Conservation (phyloP, 2,888 invertebrate species). For the Cryptus armator region DNA sequence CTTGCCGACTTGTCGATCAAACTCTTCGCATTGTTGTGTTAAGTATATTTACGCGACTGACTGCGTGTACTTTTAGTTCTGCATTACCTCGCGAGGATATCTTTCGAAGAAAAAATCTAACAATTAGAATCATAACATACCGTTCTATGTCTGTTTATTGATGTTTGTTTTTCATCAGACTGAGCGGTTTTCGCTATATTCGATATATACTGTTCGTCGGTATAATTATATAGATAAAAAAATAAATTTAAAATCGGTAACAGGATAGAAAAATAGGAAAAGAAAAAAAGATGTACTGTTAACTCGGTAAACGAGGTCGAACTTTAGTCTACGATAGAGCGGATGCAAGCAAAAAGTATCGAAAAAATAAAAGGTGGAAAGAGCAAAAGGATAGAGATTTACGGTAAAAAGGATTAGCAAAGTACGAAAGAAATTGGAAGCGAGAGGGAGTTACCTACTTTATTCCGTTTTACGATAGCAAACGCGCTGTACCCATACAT, state of each 20-base stretch:
- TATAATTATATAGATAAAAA: background rate
- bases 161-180: too few relatives aligned
- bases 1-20: background rate
- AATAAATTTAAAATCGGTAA: background rate
- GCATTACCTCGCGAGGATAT: too few relatives aligned
- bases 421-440: conserved; percentile 63
- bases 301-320: conserved; percentile 29
- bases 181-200: background rate
- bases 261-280: background rate
- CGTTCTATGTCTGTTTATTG: too few relatives aligned
- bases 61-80: too few relatives aligned
- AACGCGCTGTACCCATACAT: conserved; percentile 34
- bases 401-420: conserved; percentile 65
- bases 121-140: too few relatives aligned
- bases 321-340: conserved; percentile 6
- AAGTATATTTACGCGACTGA: background rate
- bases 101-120: too few relatives aligned
- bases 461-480: conserved; percentile 66
- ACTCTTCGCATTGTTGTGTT: background rate
- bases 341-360: background rate
- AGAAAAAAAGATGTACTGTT: background rate
- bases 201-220: background rate
- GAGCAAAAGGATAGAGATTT: conserved; percentile 55
- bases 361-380: conserved; percentile 21
- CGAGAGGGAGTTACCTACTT: conserved; percentile 61